These are phyloP conservation scores for Callipepla californica DNA, from an alignment of 2,113 vertebrate species.

Conservation along the genomic window DNA sequence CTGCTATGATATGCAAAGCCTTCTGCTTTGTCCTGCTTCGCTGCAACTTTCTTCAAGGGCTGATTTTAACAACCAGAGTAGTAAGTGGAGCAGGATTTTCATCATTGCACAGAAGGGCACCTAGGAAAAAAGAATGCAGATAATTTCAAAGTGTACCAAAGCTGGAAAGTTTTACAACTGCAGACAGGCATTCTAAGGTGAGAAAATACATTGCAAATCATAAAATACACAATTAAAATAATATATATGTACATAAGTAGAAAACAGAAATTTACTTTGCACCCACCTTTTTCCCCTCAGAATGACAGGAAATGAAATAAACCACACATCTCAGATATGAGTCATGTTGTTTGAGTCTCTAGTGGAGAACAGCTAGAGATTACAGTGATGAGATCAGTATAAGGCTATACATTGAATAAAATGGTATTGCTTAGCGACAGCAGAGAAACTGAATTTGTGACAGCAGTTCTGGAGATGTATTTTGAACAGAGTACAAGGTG, in stretches of 20 bases:
- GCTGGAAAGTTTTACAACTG: background rate
- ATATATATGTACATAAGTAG: background rate
- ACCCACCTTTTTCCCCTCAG: background rate
- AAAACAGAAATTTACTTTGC: background rate
- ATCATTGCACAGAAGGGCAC: background rate
- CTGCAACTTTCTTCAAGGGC: background rate
- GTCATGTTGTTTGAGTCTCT: conserved; percentile 15
- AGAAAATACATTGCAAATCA: background rate
- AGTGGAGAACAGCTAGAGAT: conserved; percentile 24
- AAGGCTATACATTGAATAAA: background rate
- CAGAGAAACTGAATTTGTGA: conserved; percentile 24
- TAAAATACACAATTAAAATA: background rate
- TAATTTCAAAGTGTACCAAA: background rate
- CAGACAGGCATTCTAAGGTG: background rate
- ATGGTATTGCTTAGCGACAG: background rate
- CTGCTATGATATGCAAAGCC: background rate
- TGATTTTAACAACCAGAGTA: background rate
- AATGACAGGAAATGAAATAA: background rate
- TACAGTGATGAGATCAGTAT: conserved; percentile 22
- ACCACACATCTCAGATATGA: background rate
- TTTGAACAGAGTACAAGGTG: background rate
- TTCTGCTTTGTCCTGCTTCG: background rate
- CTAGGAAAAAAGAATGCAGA: background rate
- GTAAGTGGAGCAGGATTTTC: background rate
- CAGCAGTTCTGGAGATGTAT: background rate